phyloP scores from a whole-genome alignment of 2,888 invertebrate species.

The Drosophila nigricruria region DNA sequence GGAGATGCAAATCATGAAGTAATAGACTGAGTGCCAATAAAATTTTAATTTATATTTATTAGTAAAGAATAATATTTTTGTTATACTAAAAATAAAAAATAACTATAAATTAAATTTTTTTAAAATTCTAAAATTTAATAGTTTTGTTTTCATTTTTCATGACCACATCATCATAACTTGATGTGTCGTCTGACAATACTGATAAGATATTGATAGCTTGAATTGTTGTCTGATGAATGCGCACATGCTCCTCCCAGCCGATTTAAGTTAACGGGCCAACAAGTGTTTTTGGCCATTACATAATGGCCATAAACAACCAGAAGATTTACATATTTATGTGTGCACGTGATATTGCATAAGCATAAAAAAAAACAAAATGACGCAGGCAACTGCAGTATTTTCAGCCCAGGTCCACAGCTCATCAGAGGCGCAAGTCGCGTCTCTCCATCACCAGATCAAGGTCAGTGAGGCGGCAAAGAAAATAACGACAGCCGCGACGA shows the following conservation, averaged over 20 bases:
- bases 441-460: slow-evolving; percentile 60
- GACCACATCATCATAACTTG: background rate
- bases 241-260: slow-evolving; percentile 16
- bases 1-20: too few species aligned
- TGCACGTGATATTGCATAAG: slow-evolving; percentile 71
- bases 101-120: too few species aligned
- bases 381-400: slow-evolving; percentile 54
- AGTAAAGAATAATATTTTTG: too few species aligned
- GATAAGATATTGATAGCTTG: slow-evolving; percentile 13
- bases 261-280: slow-evolving; percentile 29
- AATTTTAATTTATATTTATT: too few species aligned
- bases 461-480: slow-evolving; percentile 53
- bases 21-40: too few species aligned
- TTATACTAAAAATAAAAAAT: too few species aligned
- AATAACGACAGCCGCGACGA: slow-evolving; percentile 28
- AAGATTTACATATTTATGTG: slow-evolving; percentile 61
- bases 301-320: slow-evolving; percentile 63
- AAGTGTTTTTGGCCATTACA: slow-evolving; percentile 59
- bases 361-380: slow-evolving; percentile 39
- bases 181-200: background rate
- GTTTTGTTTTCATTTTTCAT: background rate
- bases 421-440: slow-evolving; percentile 34
- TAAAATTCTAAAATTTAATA: too few species aligned
- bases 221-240: slow-evolving; percentile 34
- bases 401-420: slow-evolving; percentile 21